Evolutionary conservation across 2,113 vertebrate species (phyloP).

Genomic region (Aphelocoma coerulescens): DNA sequence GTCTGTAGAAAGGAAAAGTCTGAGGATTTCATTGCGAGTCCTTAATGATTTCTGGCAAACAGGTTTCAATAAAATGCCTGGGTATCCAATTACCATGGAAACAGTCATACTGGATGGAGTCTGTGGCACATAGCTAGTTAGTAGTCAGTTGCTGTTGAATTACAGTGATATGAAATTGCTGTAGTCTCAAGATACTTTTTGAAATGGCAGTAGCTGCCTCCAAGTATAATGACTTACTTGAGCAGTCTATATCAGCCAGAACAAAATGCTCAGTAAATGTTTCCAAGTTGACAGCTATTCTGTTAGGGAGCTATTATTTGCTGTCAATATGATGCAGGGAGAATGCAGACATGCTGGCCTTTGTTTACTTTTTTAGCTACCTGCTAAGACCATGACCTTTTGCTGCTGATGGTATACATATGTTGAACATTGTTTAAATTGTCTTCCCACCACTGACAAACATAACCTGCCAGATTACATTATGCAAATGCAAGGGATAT

Average conservation of each 20-base stretch:
- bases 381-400: conserved; percentile 21
- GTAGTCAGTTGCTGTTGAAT: conserved; percentile 42
- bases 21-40: neutral
- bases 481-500: conserved; percentile 70
- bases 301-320: conserved; percentile 28
- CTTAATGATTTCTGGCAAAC: conserved; percentile 5
- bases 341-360: neutral
- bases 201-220: conserved; percentile 47
- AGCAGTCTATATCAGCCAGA: conserved; percentile 20
- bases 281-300: conserved; percentile 40
- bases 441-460: conserved; percentile 57
- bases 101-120: conserved; percentile 56
- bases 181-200: conserved; percentile 41
- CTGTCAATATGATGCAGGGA: conserved; percentile 9
- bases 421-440: conserved; percentile 57
- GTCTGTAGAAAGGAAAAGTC: neutral
- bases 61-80: conserved; percentile 47
- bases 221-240: conserved; percentile 53
- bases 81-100: conserved; percentile 69
- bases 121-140: conserved; percentile 26
- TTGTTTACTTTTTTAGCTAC: conserved; percentile 24
- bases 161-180: conserved; percentile 51
- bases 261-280: conserved; percentile 14
- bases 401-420: neutral
- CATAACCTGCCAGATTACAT: conserved; percentile 59